Conservation (phyloP, 2,113 vertebrate genomes). For the Eulemur macaco region DNA sequence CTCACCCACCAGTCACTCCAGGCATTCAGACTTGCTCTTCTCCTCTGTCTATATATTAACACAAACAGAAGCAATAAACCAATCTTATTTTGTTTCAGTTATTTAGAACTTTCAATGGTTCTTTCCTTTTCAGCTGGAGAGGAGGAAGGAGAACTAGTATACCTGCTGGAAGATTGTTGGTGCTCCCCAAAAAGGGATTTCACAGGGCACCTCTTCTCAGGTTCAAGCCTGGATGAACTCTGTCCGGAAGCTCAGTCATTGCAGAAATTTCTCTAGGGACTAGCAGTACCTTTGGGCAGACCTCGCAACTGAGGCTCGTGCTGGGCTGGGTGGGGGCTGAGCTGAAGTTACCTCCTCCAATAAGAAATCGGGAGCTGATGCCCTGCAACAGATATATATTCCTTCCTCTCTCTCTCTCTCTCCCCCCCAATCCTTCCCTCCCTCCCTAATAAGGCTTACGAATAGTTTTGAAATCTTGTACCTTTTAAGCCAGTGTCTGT, state of each 20-base stretch:
- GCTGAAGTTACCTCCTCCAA: not conserved
- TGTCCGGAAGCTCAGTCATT: not conserved
- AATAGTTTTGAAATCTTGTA: not conserved
- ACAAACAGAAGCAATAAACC: constrained; percentile 56
- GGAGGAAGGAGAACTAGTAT: constrained; percentile 6
- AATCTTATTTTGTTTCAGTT: constrained; percentile 37
- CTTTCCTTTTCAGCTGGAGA: not conserved
- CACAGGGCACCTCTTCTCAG: not conserved
- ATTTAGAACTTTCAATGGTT: constrained; percentile 12
- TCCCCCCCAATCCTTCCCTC: not conserved
- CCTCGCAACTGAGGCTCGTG: not conserved
- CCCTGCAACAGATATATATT: not conserved
- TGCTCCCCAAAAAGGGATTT: constrained; percentile 11
- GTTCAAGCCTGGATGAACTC: constrained; percentile 15
- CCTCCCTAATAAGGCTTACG: not conserved
- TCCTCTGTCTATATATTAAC: not conserved
- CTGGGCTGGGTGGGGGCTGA: not conserved
- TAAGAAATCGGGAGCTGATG: not conserved
- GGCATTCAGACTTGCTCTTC: not conserved
- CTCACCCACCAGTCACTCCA: not conserved
- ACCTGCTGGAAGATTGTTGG: constrained; percentile 20
- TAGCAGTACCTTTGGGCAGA: not conserved
- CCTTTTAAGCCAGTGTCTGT: not conserved
- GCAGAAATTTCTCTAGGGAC: not conserved
- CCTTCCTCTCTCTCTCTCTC: not conserved